These are phyloP conservation scores for Microctonus aethiopoides DNA, from an alignment of 2,888 invertebrate genomes.

Conservation along the genomic window DNA sequence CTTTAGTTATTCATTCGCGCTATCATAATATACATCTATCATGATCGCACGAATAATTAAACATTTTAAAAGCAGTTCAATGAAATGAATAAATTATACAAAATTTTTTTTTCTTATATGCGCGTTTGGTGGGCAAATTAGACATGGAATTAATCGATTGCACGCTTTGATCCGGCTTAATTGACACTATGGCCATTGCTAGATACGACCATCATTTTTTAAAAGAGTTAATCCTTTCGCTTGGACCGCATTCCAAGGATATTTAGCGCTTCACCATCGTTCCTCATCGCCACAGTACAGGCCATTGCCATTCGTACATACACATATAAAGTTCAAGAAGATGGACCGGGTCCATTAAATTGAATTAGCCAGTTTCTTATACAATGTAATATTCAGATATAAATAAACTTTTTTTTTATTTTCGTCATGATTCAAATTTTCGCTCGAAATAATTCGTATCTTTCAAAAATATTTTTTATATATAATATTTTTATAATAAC, in stretches of 20 bases:
- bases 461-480: neutral
- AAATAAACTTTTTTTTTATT: too few species aligned
- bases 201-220: conserved; percentile 30
- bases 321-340: conserved; percentile 15
- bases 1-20: neutral
- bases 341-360: conserved; percentile 21
- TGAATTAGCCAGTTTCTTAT: conserved; percentile 15
- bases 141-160: conserved; percentile 33
- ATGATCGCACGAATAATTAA: conserved; percentile 1
- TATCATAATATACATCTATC: neutral
- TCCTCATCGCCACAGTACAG: conserved; percentile 20
- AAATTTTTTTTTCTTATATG: neutral
- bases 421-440: conserved; percentile 3
- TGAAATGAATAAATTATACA: conserved; percentile 31
- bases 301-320: conserved; percentile 16
- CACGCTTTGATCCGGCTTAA: conserved; percentile 30
- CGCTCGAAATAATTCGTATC: neutral
- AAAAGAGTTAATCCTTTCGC: conserved; percentile 33
- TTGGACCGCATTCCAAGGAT: conserved; percentile 30
- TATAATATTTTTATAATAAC: neutral
- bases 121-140: conserved; percentile 30
- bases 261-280: conserved; percentile 22
- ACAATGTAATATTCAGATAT: conserved; percentile 23
- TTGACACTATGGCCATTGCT: conserved; percentile 32
- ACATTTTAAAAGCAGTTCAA: conserved; percentile 8